A percentile compares a stretch with the other conserved stretches of the same genome.
Conservation (phyloP, 2,888 invertebrate species). For the Cistogaster globosa region DNA sequence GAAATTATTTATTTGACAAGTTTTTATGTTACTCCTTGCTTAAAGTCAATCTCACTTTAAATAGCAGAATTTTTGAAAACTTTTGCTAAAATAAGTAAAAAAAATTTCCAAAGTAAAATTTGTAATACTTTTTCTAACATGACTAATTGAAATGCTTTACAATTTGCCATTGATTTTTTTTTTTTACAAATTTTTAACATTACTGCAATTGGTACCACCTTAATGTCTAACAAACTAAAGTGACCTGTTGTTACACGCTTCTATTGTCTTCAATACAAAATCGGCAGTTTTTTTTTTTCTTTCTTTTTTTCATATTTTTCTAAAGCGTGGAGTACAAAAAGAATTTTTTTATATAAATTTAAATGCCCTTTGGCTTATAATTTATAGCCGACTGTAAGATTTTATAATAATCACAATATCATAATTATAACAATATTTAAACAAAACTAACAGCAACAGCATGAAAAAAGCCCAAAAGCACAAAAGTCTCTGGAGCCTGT, state of each 20-base stretch:
- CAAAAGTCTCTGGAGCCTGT: not conserved
- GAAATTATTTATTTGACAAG: too few species aligned
- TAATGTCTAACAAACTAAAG: slow-evolving; percentile 37
- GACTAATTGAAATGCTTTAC: too few species aligned
- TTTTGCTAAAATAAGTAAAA: too few species aligned
- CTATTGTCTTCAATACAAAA: slow-evolving; percentile 15
- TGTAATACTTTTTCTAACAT: too few species aligned
- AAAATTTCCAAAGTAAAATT: too few species aligned
- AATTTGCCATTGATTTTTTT: too few species aligned
- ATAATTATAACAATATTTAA: slow-evolving; percentile 35
- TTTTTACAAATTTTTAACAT: too few species aligned
- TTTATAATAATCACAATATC: slow-evolving; percentile 48
- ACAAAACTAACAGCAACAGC: slow-evolving; percentile 5
- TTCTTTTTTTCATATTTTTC: not conserved
- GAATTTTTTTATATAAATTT: slow-evolving; percentile 37
- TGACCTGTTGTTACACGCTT: slow-evolving; percentile 55
- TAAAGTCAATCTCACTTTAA: too few species aligned
- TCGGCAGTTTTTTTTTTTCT: slow-evolving; percentile 16
- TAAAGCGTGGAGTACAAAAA: slow-evolving; percentile 13
- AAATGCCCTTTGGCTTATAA: slow-evolving; percentile 67
- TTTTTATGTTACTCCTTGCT: too few species aligned
- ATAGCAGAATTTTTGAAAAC: too few species aligned
- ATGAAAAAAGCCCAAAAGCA: slow-evolving; percentile 19
- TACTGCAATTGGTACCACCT: not conserved
- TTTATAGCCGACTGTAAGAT: slow-evolving; percentile 66